Evolutionary conservation across 2,113 vertebrate species (phyloP).

Genomic region (Cyanistes caeruleus): DNA sequence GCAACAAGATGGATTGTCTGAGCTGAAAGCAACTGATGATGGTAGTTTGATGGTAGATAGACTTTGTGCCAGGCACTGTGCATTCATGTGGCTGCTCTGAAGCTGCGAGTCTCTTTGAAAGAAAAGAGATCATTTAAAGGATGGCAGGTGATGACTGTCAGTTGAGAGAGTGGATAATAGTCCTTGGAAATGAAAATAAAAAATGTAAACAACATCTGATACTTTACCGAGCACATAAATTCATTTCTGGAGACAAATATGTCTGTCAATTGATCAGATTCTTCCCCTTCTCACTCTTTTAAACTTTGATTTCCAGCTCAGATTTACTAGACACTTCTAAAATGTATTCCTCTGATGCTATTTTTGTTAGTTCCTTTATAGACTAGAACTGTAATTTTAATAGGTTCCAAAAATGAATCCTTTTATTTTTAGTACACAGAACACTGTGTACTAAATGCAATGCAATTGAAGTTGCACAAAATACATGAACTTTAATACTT

Average conservation of each 20-base stretch:
- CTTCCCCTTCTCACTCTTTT: neutral
- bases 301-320: slow-evolving; percentile 23
- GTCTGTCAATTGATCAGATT: neutral
- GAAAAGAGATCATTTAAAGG: neutral
- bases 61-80: neutral
- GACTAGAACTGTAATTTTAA: slow-evolving; percentile 35
- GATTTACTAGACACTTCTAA: neutral
- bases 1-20: neutral
- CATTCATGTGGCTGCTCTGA: neutral
- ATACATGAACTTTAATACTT: neutral
- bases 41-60: neutral
- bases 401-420: slow-evolving; percentile 29
- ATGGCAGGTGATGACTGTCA: neutral
- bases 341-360: slow-evolving; percentile 38
- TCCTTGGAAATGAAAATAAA: slow-evolving; percentile 7
- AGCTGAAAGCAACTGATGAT: neutral
- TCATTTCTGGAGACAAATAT: slow-evolving; percentile 16
- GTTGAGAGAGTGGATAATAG: neutral
- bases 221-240: neutral
- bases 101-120: neutral
- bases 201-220: neutral
- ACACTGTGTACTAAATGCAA: slow-evolving; percentile 11
- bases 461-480: neutral
- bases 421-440: slow-evolving; percentile 42
- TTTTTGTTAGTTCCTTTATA: slow-evolving; percentile 46